These are phyloP conservation scores for Parapsyche elsis DNA, from an alignment of 1,140 invertebrate species.

Conservation along the genomic window DNA sequence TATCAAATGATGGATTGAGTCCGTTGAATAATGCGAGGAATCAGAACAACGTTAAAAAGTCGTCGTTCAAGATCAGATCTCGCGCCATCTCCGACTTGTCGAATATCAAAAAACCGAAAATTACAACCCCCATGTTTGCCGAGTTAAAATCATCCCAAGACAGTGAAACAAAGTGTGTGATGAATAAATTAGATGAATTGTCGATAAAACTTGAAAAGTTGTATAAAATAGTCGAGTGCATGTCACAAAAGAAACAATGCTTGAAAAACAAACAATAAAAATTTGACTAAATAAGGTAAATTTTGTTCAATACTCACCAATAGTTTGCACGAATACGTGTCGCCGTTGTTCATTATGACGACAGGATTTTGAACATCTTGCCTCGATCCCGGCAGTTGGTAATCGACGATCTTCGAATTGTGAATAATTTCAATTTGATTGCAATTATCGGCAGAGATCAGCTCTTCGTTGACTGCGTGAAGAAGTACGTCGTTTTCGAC, in stretches of 20 bases:
- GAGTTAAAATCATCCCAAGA: neutral
- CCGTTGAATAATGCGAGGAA: neutral
- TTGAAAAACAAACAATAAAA: neutral
- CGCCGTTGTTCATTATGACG: constrained; percentile 70
- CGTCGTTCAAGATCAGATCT: neutral
- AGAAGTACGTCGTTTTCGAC: constrained; percentile 94
- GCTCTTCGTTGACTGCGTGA: constrained; percentile 73
- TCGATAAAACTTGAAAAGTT: constrained; percentile 63
- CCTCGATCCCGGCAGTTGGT: constrained; percentile 63
- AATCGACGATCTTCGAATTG: constrained; percentile 67
- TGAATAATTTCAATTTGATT: constrained; percentile 65
- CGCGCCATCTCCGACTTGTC: constrained; percentile 48
- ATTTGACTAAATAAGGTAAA: neutral
- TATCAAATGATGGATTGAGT: neutral
- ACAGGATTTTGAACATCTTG: constrained; percentile 55
- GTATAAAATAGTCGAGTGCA: constrained; percentile 60
- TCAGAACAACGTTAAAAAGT: constrained; percentile 3
- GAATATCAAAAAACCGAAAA: constrained; percentile 7
- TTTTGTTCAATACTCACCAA: constrained; percentile 66
- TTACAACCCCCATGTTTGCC: neutral
- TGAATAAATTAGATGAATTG: constrained; percentile 62
- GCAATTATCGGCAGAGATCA: constrained; percentile 56
- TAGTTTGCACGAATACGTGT: constrained; percentile 69
- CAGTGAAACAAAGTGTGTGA: constrained; percentile 56
- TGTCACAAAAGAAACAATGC: constrained; percentile 61